Conservation (phyloP, 2,113 vertebrate species). For the Entomyzon cyanotis region DNA sequence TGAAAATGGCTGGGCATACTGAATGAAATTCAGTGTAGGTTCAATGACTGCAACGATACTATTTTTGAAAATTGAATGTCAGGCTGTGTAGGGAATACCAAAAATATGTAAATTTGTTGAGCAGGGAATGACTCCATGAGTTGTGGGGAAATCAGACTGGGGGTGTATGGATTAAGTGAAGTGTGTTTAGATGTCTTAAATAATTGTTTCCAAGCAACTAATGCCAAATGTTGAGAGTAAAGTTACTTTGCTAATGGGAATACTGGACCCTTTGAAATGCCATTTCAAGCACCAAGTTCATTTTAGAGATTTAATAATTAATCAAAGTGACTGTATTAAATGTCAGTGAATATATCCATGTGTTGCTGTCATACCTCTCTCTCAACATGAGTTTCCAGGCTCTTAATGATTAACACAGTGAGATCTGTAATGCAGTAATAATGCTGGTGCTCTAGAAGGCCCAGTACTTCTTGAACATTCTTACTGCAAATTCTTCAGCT, state of each 20-base stretch:
- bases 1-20: neutral
- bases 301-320: conserved; percentile 63
- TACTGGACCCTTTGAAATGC: conserved; percentile 39
- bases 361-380: neutral
- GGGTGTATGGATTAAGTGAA: neutral
- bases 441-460: neutral
- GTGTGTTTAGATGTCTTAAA: neutral
- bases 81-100: neutral
- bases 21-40: neutral
- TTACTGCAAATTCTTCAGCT: neutral
- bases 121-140: neutral
- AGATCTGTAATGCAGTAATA: neutral
- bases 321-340: conserved; percentile 56
- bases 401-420: conserved; percentile 1
- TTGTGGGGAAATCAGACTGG: neutral
- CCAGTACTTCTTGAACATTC: neutral
- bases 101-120: neutral
- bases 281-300: conserved; percentile 10
- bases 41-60: neutral
- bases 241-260: conserved; percentile 60
- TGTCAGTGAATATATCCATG: neutral
- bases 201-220: conserved; percentile 38
- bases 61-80: conserved; percentile 5
- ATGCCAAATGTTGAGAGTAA: conserved; percentile 1
- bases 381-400: neutral